These are phyloP conservation scores for Darevskia mixta DNA, from an alignment of 2,797 vertebrate genomes.

Conservation along the genomic window DNA sequence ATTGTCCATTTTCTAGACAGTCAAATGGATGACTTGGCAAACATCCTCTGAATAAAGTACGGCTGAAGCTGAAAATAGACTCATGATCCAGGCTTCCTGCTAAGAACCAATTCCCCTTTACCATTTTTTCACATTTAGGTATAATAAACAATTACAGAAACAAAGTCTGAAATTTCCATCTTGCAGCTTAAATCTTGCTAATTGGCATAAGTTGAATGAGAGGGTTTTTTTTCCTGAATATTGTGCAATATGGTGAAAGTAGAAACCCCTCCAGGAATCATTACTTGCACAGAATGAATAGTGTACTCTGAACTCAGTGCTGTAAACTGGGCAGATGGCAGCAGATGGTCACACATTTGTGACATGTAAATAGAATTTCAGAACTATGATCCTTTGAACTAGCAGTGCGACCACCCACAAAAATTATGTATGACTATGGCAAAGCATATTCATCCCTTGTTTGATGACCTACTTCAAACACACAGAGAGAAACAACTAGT, in stretches of 20 bases:
- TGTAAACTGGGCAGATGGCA: slow-evolving; percentile 63
- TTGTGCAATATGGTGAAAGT: slow-evolving; percentile 38
- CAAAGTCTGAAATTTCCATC: slow-evolving; percentile 13
- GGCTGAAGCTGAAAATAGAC: background rate
- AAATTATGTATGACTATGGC: slow-evolving; percentile 10
- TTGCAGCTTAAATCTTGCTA: slow-evolving; percentile 11
- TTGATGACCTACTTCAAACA: slow-evolving; percentile 33
- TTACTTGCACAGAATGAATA: slow-evolving; percentile 21
- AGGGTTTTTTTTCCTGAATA: slow-evolving; percentile 22
- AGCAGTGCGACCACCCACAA: slow-evolving; percentile 30
- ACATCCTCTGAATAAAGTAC: background rate
- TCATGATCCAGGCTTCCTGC: background rate
- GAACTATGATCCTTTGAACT: slow-evolving; percentile 45
- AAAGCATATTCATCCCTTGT: slow-evolving; percentile 12
- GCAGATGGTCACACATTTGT: slow-evolving; percentile 41
- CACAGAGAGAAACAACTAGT: background rate
- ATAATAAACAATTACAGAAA: background rate
- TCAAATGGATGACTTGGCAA: background rate
- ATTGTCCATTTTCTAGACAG: background rate
- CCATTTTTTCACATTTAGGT: background rate
- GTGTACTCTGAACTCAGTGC: slow-evolving; percentile 4
- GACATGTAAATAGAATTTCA: slow-evolving; percentile 62
- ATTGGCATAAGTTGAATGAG: slow-evolving; percentile 19
- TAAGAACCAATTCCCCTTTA: background rate
- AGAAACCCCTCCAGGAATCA: background rate